phyloP scores from a whole-genome alignment of 2,888 invertebrate genomes.

The Labia minor region DNA sequence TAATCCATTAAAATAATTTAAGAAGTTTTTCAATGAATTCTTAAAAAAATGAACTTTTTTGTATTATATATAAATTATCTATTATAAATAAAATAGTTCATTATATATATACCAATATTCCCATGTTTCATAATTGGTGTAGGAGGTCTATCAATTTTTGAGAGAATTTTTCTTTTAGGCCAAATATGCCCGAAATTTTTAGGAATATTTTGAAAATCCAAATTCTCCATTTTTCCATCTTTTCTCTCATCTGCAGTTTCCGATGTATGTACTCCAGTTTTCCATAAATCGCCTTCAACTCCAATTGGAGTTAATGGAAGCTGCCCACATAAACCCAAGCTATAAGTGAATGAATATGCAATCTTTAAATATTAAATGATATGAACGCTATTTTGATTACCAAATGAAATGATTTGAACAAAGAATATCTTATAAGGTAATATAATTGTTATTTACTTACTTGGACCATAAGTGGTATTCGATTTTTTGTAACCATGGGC shows the following conservation, averaged over 20 bases:
- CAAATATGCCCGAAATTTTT: not conserved
- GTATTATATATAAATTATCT: not conserved
- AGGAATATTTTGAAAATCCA: not conserved
- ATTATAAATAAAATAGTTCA: too few species aligned
- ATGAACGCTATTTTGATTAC: too few species aligned
- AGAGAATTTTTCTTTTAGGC: not conserved
- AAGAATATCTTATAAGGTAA: not conserved
- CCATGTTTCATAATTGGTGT: constrained; percentile 26
- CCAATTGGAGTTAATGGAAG: not conserved
- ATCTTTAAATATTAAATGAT: not conserved
- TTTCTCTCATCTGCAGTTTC: not conserved
- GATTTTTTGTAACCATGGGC: not conserved
- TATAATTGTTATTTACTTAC: not conserved
- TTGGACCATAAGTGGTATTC: not conserved
- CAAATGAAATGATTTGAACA: too few species aligned
- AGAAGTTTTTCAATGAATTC: too few species aligned
- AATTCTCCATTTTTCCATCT: not conserved
- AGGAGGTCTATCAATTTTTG: not conserved
- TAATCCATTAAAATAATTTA: not conserved
- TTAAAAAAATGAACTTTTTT: too few species aligned
- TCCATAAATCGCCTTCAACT: not conserved
- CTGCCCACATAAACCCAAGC: not conserved
- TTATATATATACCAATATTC: constrained; percentile 27
- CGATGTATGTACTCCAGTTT: not conserved
- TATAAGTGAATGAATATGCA: not conserved